Conservation (phyloP, 2,113 vertebrate genomes). For the Cairina moschata region DNA sequence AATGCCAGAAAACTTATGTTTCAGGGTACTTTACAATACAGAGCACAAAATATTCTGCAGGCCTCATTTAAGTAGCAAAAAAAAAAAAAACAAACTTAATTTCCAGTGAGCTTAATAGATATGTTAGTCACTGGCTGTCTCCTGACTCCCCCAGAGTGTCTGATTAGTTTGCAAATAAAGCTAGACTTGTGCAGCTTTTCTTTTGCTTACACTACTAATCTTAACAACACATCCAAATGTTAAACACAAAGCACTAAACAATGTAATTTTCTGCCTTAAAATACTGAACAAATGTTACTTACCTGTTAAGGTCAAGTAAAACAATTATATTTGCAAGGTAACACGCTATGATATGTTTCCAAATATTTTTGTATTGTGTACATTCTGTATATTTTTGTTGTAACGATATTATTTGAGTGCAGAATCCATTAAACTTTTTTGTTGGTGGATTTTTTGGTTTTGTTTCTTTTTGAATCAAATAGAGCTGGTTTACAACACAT, state of each 20-base stretch:
- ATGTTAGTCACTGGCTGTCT: conserved; percentile 12
- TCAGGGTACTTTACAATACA: conserved; percentile 3
- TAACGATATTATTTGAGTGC: conserved; percentile 75
- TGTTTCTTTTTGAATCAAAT: not conserved
- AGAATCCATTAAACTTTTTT: conserved; percentile 78
- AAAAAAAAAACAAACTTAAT: conserved; percentile 27
- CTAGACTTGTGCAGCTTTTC: conserved; percentile 31
- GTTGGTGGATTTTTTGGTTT: not conserved
- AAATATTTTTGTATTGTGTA: conserved; percentile 84
- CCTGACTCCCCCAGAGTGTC: conserved; percentile 19
- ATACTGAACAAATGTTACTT: conserved; percentile 59
- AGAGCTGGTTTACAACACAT: not conserved
- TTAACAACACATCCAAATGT: not conserved
- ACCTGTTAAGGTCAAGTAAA: conserved; percentile 65
- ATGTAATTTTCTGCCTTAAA: conserved; percentile 79
- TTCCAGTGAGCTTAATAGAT: conserved; percentile 22
- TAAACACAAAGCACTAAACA: conserved; percentile 49
- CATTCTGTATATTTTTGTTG: conserved; percentile 83
- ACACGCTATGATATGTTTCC: conserved; percentile 64
- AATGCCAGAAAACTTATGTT: conserved; percentile 16
- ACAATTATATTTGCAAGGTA: conserved; percentile 51
- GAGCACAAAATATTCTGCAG: conserved; percentile 35
- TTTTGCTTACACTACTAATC: conserved; percentile 18
- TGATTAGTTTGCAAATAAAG: conserved; percentile 65
- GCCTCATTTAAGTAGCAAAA: conserved; percentile 45